Conservation (phyloP, 2,888 invertebrate genomes). For the Ischnura elegans region DNA sequence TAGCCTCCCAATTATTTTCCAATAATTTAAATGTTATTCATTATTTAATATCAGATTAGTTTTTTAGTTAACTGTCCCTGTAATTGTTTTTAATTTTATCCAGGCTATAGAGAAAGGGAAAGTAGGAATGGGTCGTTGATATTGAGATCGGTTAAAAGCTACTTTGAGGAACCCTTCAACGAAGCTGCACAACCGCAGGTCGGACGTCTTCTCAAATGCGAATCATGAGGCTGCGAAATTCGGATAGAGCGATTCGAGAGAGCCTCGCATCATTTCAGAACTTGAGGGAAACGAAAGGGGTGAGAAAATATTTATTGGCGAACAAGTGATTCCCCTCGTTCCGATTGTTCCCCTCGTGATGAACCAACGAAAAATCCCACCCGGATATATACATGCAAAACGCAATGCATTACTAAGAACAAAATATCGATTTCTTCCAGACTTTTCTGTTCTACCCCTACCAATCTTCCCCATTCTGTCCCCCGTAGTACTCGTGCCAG, state of each 20-base stretch:
- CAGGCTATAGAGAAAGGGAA: not conserved
- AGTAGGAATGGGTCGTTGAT: not conserved
- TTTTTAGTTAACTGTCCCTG: too few relatives aligned
- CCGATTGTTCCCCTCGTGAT: not conserved
- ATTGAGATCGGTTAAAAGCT: not conserved
- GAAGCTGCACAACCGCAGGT: not conserved
- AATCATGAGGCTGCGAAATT: not conserved
- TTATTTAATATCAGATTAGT: too few relatives aligned
- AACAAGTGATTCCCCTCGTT: too few relatives aligned
- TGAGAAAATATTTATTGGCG: not conserved
- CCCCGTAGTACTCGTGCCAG: constrained; percentile 51
- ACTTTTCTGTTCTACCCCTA: not conserved
- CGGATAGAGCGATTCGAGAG: not conserved
- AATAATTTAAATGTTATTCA: too few relatives aligned
- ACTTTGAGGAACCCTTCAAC: not conserved
- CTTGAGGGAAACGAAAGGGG: not conserved
- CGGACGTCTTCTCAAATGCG: not conserved
- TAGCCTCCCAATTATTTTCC: too few relatives aligned
- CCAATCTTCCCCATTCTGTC: not conserved
- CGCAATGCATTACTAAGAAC: not conserved
- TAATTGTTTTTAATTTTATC: not conserved
- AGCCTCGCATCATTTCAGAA: not conserved
- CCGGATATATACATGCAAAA: not conserved
- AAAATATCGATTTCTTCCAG: constrained; percentile 44
- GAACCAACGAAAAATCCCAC: not conserved